Evolutionary conservation across 2,888 invertebrate species (phyloP), one percentile per base, ranked within the genome.

Genomic region (Polyommatus iphigenia): DNA sequence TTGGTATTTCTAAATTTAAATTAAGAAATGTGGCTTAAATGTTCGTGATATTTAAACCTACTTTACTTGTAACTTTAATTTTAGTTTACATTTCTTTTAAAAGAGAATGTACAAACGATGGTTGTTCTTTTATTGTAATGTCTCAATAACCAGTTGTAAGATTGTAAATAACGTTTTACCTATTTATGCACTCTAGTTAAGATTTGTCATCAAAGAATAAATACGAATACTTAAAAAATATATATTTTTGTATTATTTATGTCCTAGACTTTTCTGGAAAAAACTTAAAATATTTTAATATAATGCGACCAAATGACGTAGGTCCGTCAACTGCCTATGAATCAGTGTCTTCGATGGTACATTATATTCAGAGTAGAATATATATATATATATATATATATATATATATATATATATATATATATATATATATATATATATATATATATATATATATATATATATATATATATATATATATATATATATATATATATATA

Each of bases 141-240:
- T 71, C 46, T 50, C 78, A 78, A 36, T 80, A 81, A 79, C 81
- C 76, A 80, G 81, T 80, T 79, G 79, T 78, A 79, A 77, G 82
- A 81, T 82, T 91, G 90, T 92, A 92, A 89, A 93, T 92, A 91
- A 88, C 84, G 86, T 86, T 90, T 90, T 75, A 89, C 89, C 90
- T 92, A 92, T 93, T 93, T 92, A 93, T 93, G 92, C 92, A 92
- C 92, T 84, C 82, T 88, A 89, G 83, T 88, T 89, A 89, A 87
- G 86, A 81, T 84, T 85, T 86, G 84, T 89, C 86, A 85, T 85
- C 87, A 82, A 86, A 87, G 83, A 87, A 85, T 85, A 88, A 91
- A 90, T 89, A 91, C 88, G 91, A 87, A 84, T 85, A n/a, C n/a
- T n/a, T n/a, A 87, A 67, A 85, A 85, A 83, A 84, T 79, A 84